Evolutionary conservation across 2,888 invertebrate genomes (phyloP).

Genomic region (Opisthograptis luteolata): DNA sequence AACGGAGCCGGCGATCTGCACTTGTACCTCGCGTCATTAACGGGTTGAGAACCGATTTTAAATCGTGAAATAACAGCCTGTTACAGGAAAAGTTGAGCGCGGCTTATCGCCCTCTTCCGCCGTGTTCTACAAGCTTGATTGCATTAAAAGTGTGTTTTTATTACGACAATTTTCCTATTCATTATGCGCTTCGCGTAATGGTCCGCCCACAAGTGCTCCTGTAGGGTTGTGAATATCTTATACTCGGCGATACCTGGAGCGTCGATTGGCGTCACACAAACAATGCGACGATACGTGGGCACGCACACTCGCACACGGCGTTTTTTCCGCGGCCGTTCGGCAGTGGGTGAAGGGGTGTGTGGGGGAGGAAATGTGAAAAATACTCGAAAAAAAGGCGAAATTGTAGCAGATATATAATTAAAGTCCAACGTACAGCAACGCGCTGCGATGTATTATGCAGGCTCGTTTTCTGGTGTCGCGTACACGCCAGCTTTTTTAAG

Average conservation of each 20-base stretch:
- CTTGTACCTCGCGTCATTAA: slow-evolving; percentile 84
- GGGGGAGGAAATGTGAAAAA: slow-evolving; percentile 83
- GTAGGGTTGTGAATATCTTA: slow-evolving; percentile 10
- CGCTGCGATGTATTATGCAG: slow-evolving; percentile 82
- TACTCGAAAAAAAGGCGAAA: slow-evolving; percentile 85
- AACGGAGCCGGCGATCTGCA: slow-evolving; percentile 84
- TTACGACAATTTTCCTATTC: slow-evolving; percentile 55
- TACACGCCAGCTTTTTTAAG: too few relatives aligned
- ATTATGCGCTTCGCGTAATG: slow-evolving; percentile 41
- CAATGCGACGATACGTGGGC: slow-evolving; percentile 39
- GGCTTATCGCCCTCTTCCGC: slow-evolving; percentile 74
- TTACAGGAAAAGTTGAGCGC: slow-evolving; percentile 82
- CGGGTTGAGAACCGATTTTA: slow-evolving; percentile 83
- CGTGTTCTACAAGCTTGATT: slow-evolving; percentile 76
- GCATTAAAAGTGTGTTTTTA: slow-evolving; percentile 71
- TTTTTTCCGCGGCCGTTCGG: slow-evolving; percentile 76
- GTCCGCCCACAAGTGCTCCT: slow-evolving; percentile 21
- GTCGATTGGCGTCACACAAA: slow-evolving; percentile 34
- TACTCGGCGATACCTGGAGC: slow-evolving; percentile 10
- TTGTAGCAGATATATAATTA: slow-evolving; percentile 85
- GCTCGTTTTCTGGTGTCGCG: slow-evolving; percentile 70
- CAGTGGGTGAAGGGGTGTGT: slow-evolving; percentile 65
- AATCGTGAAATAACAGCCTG: slow-evolving; percentile 84
- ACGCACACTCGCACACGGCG: slow-evolving; percentile 65
- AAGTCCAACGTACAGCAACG: slow-evolving; percentile 79